Base-by-base conservation (phyloP, 2,797 vertebrate genomes). In the Sebastolobus alascanus region DNA sequence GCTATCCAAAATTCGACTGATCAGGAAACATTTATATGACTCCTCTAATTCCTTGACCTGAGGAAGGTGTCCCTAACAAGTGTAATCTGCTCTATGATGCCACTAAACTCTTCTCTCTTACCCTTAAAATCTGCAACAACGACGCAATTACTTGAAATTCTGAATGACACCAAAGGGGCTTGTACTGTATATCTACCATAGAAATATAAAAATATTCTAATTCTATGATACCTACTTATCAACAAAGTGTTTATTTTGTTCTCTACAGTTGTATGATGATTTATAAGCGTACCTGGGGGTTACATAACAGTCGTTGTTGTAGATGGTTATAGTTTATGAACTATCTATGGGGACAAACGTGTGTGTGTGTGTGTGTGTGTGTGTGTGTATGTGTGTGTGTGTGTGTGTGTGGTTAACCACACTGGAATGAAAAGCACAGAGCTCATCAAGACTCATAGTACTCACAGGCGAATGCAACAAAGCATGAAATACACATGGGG, bases 401-500 rank as follows among this genome's bases (percentile, higher is more conserved):
- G 4, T 52, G 50, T 52, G 50, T 52, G 8, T 52, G 8, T 52
- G 40, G 40, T 43, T 50, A 20, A 50, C 46, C 46, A 50, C 46
- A 18, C 46, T 18, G 46, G 46, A 50, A 50, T 50, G 14, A 50
- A 50, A 50, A 20, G 46, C 18, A 50, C 18, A 50, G 46, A 50
- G 59, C 65, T 73, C 68, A 77, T 63, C 16, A 68, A 31, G 29
- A 56, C 27, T 31, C 11, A 6, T 31, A n/a, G 20, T 40, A 4
- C 55, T 72, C 40, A 43, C 8, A 55, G 63, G 55, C 16, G 31
- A 68, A 38, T 67, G 20, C 38, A 61, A 58, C n/a, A 43, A 73
- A 63, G 50, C 38, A 22, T 68, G 5, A 55, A 66, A 33, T 66
- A 50, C 54, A 55, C 9, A 25, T n/a, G 5, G 40, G 58, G 60